Evolutionary conservation across 2,113 vertebrate genomes (phyloP), one percentile per base, ranked within the genome.

Genomic region (Pollimyrus isidori): DNA sequence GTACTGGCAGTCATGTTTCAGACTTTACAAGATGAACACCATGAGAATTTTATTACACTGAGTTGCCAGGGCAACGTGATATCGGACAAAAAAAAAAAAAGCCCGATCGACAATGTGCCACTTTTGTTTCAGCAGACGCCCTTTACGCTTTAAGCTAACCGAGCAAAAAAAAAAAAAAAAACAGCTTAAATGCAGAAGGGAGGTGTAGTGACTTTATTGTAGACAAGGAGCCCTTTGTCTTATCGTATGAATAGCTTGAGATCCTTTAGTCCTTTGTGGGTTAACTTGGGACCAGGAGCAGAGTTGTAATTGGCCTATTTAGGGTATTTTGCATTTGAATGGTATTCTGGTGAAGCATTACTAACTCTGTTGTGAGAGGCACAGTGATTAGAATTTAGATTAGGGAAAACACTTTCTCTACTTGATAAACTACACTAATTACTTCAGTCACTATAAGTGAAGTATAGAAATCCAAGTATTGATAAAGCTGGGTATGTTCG

Each of bases 281-380:
- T 96, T 96, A 96, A 97, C 95, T 92, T 93, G 95, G 95, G 95
- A 96, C 94, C 95, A 95, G 96, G 95, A 95, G 96, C 96, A 93
- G 96, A 96, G 96, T 96, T 97, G 96, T 98, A 99, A 98, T 98
- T 98, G 97, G 97, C 96, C 97, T 96, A 97, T 97, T 99, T 97
- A 97, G 97, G 95, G 96, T 97, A 95, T 95, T 99, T 98, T 98
- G 97, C 97, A 99, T 99, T 96, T 98, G 97, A 98, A 99, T 98
- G 96, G 96, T 95, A 95, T 94, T 94, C 95, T 94, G 96, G 97
- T 96, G 96, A 95, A 95, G 95, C 97, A 96, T 95, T 94, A 95
- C 97, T 97, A 96, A 97, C 96, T 97, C 97, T 97, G 97, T 97
- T 98, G 97, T 98, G 97, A 97, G 97, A 95, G 96, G 96, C 96